Evolutionary conservation across 1,140 invertebrate genomes (phyloP), one percentile per base, ranked within the genome.

Genomic region (Condylostylus longicornis): DNA sequence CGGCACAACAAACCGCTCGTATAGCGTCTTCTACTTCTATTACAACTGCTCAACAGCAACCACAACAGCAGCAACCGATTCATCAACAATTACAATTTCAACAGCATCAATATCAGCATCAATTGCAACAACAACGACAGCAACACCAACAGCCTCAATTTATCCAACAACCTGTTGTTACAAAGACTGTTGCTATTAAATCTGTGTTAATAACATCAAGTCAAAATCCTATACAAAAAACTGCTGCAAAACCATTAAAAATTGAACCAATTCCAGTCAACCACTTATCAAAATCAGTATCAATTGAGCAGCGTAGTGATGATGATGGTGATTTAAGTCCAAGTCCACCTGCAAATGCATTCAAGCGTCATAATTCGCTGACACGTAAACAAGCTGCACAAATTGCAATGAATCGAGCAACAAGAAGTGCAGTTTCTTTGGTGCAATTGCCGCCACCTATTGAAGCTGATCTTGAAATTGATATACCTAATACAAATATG

Each of bases 381-480:
- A 69, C 70, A 15, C 54, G 68, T 27, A 68, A 68, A 45, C 66
- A 68, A 36, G 68, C 69, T 7, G 62, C 68, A 3, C 64, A 63
- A 2, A 67, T 64, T 42, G 51, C 66, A 37, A 54, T 66, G 49
- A 59, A 67, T 12, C 55, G 65, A 27, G 64, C 53, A 34, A 49
- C 65, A 40, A 58, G 70, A 42, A 54, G 66, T 47, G 62, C 66
- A 12, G 80, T 83, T 13, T 81, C 79, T 15, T 59, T 87, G 20
- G 78, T 79, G 6, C 79, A 82, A 50, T 60, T 87, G 28, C 84
- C 83, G 27, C 82, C 82, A 15, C 82, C 82, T 4, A 69, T 84
- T 22, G 82, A 86, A 54, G 74, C 74, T 37, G 78, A 81, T 35
- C 65, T 71, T 10, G 77, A 80, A 35, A 69, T 70, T 23, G 72